Percentiles rank a stretch among this genome's conserved stretches.
Evolutionary conservation across 2,113 vertebrate species (phyloP).

Genomic region (Apeltes quadracus): DNA sequence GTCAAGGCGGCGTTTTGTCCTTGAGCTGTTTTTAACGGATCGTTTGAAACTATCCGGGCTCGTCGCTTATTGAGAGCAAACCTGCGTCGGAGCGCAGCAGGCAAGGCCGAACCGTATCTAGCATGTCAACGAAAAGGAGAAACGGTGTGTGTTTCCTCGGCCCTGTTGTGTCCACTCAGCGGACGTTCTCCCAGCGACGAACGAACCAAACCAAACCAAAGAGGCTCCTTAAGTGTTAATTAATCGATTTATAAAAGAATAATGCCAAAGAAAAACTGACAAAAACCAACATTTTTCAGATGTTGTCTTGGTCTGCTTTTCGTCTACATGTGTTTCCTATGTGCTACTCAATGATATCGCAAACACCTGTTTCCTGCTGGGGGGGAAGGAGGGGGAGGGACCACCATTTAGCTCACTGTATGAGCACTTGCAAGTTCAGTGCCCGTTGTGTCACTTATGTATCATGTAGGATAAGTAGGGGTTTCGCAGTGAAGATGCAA

Average conservation of each 20-base stretch:
- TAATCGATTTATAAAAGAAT: not conserved
- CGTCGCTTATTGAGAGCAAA: not conserved
- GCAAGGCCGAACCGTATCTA: not conserved
- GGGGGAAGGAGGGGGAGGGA: slow-evolving; percentile 7
- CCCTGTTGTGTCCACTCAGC: not conserved
- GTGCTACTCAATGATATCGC: not conserved
- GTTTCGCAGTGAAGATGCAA: too few relatives aligned
- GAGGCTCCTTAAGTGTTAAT: too few relatives aligned
- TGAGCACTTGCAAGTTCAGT: slow-evolving; percentile 1
- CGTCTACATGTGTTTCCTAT: not conserved
- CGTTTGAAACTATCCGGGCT: slow-evolving; percentile 16
- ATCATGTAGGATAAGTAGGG: not conserved
- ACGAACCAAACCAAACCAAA: not conserved
- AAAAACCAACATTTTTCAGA: not conserved
- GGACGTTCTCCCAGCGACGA: too few relatives aligned
- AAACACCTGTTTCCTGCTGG: slow-evolving; percentile 51
- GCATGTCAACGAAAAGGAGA: not conserved
- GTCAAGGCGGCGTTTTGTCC: slow-evolving; percentile 45
- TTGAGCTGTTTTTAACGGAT: slow-evolving; percentile 53
- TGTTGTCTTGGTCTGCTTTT: not conserved
- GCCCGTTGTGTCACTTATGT: not conserved
- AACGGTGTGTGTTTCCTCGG: not conserved
- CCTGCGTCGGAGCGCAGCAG: not conserved
- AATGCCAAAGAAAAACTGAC: not conserved
- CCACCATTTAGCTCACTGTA: slow-evolving; percentile 12